Conservation (phyloP, 2,888 invertebrate species). For the Calliopum simillimum region DNA sequence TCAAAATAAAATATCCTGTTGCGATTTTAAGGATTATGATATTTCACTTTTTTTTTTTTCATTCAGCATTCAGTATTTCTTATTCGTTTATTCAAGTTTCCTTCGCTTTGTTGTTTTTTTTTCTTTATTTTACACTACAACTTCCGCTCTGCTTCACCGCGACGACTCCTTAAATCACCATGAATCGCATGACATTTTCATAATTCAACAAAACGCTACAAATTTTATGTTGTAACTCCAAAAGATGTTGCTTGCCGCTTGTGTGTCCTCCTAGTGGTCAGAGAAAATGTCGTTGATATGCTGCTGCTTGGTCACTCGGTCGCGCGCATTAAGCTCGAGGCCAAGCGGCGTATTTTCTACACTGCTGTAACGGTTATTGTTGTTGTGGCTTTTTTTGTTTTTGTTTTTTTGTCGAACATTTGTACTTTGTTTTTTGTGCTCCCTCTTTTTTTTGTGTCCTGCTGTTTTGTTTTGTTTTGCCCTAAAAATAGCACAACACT, state of each 20-base stretch:
- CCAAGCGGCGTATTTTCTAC: conserved; percentile 50
- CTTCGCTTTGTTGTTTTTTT: neutral
- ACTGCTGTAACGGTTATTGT: neutral
- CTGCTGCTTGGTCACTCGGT: neutral
- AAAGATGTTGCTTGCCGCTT: no score
- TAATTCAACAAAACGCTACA: no score
- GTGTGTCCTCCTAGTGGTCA: no score
- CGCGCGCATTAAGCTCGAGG: conserved; percentile 41
- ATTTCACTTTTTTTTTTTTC: neutral
- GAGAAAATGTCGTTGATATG: neutral
- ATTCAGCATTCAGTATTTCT: no score
- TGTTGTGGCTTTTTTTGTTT: neutral
- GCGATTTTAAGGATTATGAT: conserved; percentile 8
- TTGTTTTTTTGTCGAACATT: no score
- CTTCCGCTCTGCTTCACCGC: conserved; percentile 2
- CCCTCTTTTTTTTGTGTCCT: neutral
- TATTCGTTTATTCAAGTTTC: no score
- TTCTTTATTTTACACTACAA: neutral
- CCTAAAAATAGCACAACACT: no score
- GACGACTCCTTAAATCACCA: neutral
- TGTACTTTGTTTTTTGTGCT: no score
- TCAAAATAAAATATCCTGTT: conserved; percentile 12
- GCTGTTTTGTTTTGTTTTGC: neutral
- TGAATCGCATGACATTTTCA: no score
- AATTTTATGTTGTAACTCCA: no score